Evolutionary conservation across 2,888 invertebrate species (phyloP).

Genomic region (Drosophila stalkeri): DNA sequence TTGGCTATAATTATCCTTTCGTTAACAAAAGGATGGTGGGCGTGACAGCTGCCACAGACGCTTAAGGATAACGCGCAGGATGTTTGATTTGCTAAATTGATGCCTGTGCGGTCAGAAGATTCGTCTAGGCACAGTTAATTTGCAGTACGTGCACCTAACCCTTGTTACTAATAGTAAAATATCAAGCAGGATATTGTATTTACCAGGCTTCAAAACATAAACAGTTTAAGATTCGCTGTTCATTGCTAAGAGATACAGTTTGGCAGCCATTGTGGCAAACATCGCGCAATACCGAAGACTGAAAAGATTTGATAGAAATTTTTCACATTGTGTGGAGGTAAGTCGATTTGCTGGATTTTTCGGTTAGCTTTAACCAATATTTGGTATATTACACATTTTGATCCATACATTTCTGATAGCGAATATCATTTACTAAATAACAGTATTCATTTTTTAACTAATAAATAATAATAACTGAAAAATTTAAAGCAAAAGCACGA

Average conservation of each 20-base stretch:
- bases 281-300: neutral
- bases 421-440: neutral
- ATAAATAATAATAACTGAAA: neutral
- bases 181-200: neutral
- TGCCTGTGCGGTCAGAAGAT: neutral
- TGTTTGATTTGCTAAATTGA: constrained; percentile 75
- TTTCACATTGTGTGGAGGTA: constrained; percentile 1
- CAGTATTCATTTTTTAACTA: no score
- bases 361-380: neutral
- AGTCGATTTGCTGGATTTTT: neutral
- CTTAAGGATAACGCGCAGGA: constrained; percentile 76
- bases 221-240: constrained; percentile 8
- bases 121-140: constrained; percentile 3
- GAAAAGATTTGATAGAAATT: neutral
- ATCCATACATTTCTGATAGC: no score
- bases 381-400: neutral
- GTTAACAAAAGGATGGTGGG: constrained; percentile 14
- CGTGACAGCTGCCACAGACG: constrained; percentile 53
- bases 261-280: neutral
- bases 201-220: neutral
- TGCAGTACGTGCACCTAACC: neutral
- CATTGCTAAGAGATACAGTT: constrained; percentile 7
- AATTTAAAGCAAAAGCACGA: neutral
- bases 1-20: constrained; percentile 41
- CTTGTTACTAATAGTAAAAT: neutral